phyloP scores from a whole-genome alignment of 2,113 vertebrate genomes.

The Gallinago jamesoni region DNA sequence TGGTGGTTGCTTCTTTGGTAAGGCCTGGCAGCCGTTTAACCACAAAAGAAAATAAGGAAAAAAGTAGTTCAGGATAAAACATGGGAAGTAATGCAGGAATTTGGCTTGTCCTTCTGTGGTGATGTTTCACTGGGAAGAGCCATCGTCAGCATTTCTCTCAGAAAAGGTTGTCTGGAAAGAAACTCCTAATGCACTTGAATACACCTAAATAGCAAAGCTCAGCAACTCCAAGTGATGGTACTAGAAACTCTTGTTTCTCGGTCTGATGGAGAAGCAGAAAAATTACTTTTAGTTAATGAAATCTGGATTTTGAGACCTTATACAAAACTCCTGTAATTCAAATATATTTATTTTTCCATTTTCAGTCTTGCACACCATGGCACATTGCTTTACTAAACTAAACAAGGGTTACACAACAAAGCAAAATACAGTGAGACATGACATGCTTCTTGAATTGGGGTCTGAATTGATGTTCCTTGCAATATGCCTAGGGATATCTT shows the following conservation, averaged over 20 bases:
- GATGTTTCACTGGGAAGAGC: neutral
- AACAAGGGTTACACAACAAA: neutral
- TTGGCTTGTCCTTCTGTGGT: neutral
- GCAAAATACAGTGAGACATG: neutral
- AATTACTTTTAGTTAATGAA: neutral
- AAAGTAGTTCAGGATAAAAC: neutral
- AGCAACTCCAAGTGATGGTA: neutral
- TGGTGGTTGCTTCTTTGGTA: neutral
- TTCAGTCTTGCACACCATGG: neutral
- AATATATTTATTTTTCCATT: neutral
- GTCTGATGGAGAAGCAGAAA: neutral
- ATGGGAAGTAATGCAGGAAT: neutral
- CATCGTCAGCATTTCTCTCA: neutral
- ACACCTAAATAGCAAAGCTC: neutral
- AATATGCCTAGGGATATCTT: neutral
- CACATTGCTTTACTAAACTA: neutral
- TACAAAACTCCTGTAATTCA: neutral
- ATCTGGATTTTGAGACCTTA: neutral
- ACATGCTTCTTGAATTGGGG: neutral
- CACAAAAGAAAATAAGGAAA: conserved; percentile 8
- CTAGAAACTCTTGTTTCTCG: neutral
- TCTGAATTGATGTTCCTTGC: neutral
- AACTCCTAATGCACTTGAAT: neutral
- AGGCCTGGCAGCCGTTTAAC: conserved; percentile 17
- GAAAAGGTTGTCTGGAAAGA: neutral